Percentiles rank a stretch among this genome's conserved stretches.
These are phyloP conservation scores for Eumerus sabulonum DNA, from an alignment of 2,888 invertebrate genomes.

Conservation along the genomic window DNA sequence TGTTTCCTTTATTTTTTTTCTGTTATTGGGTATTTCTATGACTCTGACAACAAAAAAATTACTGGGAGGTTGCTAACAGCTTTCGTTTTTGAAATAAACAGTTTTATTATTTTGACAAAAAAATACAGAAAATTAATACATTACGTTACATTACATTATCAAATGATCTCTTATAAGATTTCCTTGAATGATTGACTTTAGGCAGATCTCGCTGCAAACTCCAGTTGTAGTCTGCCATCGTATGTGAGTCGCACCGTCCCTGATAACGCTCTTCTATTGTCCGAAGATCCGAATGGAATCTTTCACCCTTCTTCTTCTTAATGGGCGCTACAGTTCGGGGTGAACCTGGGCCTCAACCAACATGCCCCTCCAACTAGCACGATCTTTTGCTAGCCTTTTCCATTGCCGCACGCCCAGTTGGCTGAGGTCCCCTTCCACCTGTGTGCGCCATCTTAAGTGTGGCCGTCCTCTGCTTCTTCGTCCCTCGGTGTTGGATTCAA, in stretches of 20 bases:
- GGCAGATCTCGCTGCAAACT: background rate
- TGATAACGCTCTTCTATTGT: constrained; percentile 32
- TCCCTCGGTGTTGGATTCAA: too few species aligned
- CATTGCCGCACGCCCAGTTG: too few species aligned
- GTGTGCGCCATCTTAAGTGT: too few species aligned
- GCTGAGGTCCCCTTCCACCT: too few species aligned
- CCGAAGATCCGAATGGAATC: constrained; percentile 24
- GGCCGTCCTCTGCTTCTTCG: too few species aligned
- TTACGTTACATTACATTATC: background rate
- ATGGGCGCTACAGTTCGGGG: too few species aligned
- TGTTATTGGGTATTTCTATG: constrained; percentile 6
- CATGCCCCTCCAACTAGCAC: too few species aligned
- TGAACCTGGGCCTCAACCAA: too few species aligned
- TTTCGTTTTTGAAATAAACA: background rate
- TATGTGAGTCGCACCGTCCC: constrained; percentile 25
- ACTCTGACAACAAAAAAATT: too few species aligned
- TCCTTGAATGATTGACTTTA: background rate
- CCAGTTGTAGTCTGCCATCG: constrained; percentile 36
- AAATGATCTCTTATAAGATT: constrained; percentile 1
- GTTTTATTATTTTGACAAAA: background rate
- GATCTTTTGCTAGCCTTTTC: too few species aligned
- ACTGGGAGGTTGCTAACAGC: too few species aligned
- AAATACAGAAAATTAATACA: background rate
- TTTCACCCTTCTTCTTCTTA: too few species aligned
- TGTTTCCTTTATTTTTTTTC: constrained; percentile 8